Percentiles rank a stretch among this genome's conserved stretches.
Conservation (phyloP, 2,888 invertebrate species). For the Leucoma salicis region DNA sequence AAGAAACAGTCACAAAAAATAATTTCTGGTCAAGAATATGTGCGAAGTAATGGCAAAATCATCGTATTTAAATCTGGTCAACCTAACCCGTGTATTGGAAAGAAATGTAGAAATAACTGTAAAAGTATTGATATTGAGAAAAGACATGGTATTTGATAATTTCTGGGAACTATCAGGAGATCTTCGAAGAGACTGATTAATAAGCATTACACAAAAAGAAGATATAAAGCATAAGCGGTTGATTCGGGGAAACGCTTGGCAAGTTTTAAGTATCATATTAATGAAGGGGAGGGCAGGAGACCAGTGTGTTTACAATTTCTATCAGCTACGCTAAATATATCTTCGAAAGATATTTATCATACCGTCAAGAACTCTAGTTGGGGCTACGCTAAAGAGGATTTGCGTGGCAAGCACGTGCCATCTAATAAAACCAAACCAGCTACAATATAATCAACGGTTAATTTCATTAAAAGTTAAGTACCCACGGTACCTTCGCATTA, state of each 20-base stretch:
- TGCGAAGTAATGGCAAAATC: neutral
- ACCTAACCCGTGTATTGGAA: neutral
- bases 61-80: neutral
- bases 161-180: neutral
- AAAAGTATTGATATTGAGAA: neutral
- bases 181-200: neutral
- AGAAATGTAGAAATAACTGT: slow-evolving; percentile 1
- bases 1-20: neutral
- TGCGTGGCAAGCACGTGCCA: neutral
- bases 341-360: neutral
- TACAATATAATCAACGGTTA: neutral
- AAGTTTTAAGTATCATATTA: neutral
- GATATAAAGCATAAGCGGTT: neutral
- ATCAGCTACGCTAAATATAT: slow-evolving; percentile 1
- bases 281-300: slow-evolving; percentile 1
- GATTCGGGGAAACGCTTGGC: neutral
- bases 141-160: neutral
- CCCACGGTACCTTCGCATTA: slow-evolving; percentile 9
- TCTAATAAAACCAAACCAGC: slow-evolving; percentile 2
- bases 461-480: slow-evolving; percentile 2
- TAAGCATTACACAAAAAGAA: neutral
- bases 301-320: slow-evolving; percentile 4
- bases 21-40: neutral
- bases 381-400: slow-evolving; percentile 1
- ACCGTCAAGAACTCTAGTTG: slow-evolving; percentile 1